These are phyloP conservation scores for Chauna torquata DNA, from an alignment of 2,113 vertebrate species.

Conservation along the genomic window DNA sequence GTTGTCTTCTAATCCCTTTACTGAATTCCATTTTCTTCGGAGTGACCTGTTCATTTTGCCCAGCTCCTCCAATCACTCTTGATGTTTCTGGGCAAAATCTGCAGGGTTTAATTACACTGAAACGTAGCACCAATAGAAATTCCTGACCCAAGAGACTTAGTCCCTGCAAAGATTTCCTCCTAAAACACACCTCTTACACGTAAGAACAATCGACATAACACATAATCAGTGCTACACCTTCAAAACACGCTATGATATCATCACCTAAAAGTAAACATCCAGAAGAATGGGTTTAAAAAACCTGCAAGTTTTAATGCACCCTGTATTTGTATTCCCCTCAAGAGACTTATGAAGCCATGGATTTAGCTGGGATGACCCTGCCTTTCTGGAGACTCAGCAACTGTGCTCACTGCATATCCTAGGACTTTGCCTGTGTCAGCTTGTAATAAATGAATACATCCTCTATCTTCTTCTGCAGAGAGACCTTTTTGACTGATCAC, in stretches of 20 bases:
- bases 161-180: not conserved
- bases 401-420: not conserved
- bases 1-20: not conserved
- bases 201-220: not conserved
- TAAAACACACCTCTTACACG: accelerated
- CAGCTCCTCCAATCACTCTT: not conserved
- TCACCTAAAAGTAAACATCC: not conserved
- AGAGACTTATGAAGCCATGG: not conserved
- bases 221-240: not conserved
- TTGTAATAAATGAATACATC: not conserved
- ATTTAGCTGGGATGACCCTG: not conserved
- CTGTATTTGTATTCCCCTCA: not conserved
- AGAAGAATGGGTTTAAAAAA: not conserved
- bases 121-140: not conserved
- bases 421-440: not conserved
- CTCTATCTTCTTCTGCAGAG: not conserved
- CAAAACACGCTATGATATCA: not conserved
- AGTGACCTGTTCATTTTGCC: not conserved
- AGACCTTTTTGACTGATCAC: not conserved
- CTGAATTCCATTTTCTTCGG: not conserved
- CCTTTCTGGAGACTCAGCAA: not conserved
- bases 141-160: not conserved
- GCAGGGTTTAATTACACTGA: accelerated
- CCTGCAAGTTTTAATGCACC: not conserved
- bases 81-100: not conserved